Evolutionary conservation across 2,113 vertebrate species (phyloP), one percentile per base, ranked within the genome.

Genomic region (Formicarius rufipectus): DNA sequence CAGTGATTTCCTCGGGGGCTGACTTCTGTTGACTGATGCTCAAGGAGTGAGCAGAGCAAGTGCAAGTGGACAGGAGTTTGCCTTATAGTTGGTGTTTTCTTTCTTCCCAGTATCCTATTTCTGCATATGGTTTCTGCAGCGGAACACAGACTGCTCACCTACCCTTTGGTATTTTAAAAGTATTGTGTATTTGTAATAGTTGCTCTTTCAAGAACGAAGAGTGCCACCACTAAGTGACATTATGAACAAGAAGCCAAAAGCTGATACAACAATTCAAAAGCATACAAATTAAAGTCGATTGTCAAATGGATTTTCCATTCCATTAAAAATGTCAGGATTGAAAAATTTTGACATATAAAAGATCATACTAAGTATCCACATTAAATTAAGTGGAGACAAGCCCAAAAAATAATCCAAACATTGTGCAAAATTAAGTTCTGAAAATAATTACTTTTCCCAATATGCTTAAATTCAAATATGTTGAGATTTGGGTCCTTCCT

Each of bases 211-310:
- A 92, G 96, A 94, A 88, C 7, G 31, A 93, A 66, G 96, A 96
- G 85, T 96, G 93, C 92, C 89, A 89, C 24, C 0, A 0, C 95
- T 96, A 96, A 97, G 92, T 95, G 95, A 95, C 96, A 93, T 92
- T 96, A 93, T 95, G 92, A 92, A 73, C 11, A 7, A 78, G 92
- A 94, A 95, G 96, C 96, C 96, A 97, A 95, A 96, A 95, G 95
- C 95, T 96, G 93, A 96, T 88, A 95, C 94, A 93, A 97, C 92
- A 96, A 79, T 96, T 96, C 93, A 94, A 96, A 88, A 87, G 86
- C 3, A 1, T 42, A 93, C 80, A 96, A 97, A 97, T 97, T 96
- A 96, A 94, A 96, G 91, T 92, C 7, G 6, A 95, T 92, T 89
- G 89, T 96, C 95, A 95, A 96, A 96, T 95, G 94, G 91, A 82